A percentile compares a stretch with the other conserved stretches of the same genome.
Conservation (phyloP, 92 coral and sea anemone genomes). For the Siderastrea siderea region DNA sequence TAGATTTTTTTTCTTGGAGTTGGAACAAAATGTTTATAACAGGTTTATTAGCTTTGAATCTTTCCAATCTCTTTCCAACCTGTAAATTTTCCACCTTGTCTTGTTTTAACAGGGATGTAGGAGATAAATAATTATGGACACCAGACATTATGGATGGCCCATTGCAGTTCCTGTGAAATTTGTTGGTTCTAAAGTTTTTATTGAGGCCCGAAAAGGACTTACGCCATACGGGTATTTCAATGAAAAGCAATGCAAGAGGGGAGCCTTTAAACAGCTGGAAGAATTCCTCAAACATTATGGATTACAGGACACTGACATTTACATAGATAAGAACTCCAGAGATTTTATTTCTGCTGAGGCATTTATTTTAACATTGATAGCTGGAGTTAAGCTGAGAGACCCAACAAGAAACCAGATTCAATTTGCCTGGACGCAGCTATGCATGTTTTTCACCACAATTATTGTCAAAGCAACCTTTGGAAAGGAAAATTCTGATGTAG, state of each 20-base stretch:
- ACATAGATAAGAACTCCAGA: conserved; percentile 3
- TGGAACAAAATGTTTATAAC: no score
- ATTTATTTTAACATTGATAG: background rate
- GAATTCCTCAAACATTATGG: background rate
- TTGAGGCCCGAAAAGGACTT: background rate
- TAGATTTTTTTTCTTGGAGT: no score
- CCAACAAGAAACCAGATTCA: background rate
- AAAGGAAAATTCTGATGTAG: background rate
- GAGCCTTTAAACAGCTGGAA: conserved; percentile 3
- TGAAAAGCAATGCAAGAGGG: conserved; percentile 11
- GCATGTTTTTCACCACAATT: background rate
- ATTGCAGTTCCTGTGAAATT: background rate
- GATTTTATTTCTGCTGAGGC: conserved; percentile 19
- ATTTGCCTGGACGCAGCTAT: background rate
- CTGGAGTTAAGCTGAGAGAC: conserved; percentile 15
- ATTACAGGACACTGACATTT: background rate
- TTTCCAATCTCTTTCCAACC: no score
- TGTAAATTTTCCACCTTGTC: no score
- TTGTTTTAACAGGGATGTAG: background rate
- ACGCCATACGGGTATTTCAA: background rate
- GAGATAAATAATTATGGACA: background rate
- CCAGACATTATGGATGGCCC: background rate
- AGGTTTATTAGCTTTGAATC: no score
- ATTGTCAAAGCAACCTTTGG: background rate
- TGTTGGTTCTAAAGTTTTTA: background rate